These are phyloP conservation scores for Leucopsar rothschildi DNA, from an alignment of 2,113 vertebrate species.

Conservation along the genomic window DNA sequence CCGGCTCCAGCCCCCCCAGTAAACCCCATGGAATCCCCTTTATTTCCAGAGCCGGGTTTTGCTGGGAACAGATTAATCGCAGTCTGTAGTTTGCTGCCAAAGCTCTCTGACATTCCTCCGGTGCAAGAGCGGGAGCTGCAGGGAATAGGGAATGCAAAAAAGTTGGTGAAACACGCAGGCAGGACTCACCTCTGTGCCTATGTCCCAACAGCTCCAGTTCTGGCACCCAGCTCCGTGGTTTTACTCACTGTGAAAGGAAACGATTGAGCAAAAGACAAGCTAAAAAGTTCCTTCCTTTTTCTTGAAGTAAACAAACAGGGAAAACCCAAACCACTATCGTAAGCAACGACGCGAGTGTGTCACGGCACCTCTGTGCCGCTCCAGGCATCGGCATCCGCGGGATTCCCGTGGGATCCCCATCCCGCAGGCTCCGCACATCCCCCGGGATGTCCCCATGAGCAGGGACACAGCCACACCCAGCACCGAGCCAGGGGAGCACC, in stretches of 20 bases:
- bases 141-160: background rate
- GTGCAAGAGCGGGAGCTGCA: rapidly evolving
- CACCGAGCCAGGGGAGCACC: background rate
- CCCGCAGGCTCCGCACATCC: rapidly evolving
- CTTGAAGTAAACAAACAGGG: background rate
- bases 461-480: background rate
- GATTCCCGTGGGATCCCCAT: background rate
- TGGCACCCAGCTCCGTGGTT: background rate
- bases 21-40: background rate
- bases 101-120: background rate
- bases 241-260: background rate
- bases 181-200: background rate
- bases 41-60: background rate
- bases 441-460: background rate
- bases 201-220: background rate
- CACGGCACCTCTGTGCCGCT: background rate
- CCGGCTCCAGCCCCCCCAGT: background rate
- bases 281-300: background rate
- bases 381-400: rapidly evolving
- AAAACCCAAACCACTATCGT: background rate
- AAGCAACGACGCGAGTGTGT: rapidly evolving
- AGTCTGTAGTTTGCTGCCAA: background rate
- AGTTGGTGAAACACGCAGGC: rapidly evolving
- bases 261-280: background rate
- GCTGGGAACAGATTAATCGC: background rate